A percentile compares a stretch with the other conserved stretches of the same genome.
phyloP scores from a whole-genome alignment of 2,797 vertebrate species.

The Halcyon badia region DNA sequence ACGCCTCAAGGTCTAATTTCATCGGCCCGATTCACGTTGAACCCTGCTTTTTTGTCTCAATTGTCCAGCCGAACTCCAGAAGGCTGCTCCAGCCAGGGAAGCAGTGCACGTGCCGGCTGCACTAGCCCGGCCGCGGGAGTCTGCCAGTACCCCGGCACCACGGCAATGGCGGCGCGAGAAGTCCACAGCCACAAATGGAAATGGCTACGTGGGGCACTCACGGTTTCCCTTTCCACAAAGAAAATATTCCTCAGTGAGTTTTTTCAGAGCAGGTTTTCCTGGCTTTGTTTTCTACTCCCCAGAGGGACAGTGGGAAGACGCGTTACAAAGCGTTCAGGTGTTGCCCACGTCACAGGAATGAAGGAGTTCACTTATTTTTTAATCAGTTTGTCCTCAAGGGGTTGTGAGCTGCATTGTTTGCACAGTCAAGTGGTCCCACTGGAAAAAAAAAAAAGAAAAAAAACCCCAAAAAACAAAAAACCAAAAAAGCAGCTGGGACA shows the following conservation, averaged over 20 bases:
- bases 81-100: neutral
- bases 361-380: neutral
- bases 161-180: neutral
- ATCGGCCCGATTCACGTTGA: neutral
- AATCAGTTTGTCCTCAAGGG: conserved; percentile 26
- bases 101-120: neutral
- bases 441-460: neutral
- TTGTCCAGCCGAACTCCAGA: neutral
- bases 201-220: neutral
- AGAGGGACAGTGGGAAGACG: neutral
- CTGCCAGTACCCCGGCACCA: neutral
- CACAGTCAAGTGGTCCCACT: conserved; percentile 71
- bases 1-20: neutral
- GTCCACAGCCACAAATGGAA: neutral
- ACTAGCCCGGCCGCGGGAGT: neutral
- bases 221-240: neutral
- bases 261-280: neutral
- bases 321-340: conserved; percentile 46
- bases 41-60: neutral
- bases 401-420: conserved; percentile 66
- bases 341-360: neutral
- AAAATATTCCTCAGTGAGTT: neutral
- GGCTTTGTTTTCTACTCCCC: neutral
- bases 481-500: conserved; percentile 60
- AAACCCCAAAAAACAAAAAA: neutral